Evolutionary conservation across 2,113 vertebrate genomes (phyloP), one percentile per base, ranked within the genome.

Genomic region (Sinocyclocheilus grahami): DNA sequence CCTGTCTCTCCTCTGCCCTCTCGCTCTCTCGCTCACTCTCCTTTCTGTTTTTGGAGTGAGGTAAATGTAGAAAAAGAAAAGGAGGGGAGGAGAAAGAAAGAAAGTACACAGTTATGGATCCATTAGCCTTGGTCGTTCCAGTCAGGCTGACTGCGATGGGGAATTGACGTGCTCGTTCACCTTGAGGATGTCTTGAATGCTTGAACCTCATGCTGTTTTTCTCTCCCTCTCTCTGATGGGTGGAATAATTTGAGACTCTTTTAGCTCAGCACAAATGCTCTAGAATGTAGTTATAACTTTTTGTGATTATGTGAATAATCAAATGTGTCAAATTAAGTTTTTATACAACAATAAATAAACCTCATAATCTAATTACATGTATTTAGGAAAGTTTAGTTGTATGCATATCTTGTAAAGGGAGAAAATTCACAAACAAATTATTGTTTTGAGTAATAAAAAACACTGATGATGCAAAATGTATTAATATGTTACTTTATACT

Each of bases 91-190:
- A 75, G 80, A 60, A 60, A 22, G 55, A 2, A 62, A 62, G 58
- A 62, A n/a, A 62, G 58, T 60, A 60, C 24, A 33, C 80, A 33
- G 62, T 22, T 82, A 82, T 69, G 63, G 63, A 82, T 82, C 80
- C 63, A 82, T 82, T 82, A 69, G 62, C 80, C 27, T 22, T 46
- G 79, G 39, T 24, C n/a, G 3, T 46, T 81, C 30, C 53, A n/a
- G 53, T 60, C 77, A 39, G 51, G 10, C 18, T 27, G 79, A 81
- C 37, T 51, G 63, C 3, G 18, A 53, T 82, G 63, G 60, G 30
- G 8, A 67, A 69, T 22, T 53, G 63, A 33, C 3, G 79, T 82
- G 62, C 18, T 46, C 10, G 16, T n/a, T n/a, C n/a, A n/a, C n/a
- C 63, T 82, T 51, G 13, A 51, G 11, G 27, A 33, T 30, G 42